Conservation (phyloP, 2,113 vertebrate species). For the Lophochroa leadbeateri region DNA sequence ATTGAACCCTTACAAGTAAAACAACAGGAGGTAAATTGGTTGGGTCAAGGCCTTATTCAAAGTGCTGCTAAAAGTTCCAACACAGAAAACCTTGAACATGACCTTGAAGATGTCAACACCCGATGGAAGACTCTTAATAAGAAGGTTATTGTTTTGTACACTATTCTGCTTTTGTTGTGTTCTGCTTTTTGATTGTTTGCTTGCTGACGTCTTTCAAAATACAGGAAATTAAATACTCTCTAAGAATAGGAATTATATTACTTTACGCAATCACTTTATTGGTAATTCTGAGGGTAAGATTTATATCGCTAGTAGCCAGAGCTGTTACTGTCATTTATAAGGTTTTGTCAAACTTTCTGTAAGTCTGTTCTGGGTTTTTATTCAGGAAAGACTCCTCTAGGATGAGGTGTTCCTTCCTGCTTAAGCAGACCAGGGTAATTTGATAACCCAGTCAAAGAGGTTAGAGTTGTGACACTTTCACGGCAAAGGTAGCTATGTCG, state of each 20-base stretch:
- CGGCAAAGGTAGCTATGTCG: neutral
- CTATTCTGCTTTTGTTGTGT: neutral
- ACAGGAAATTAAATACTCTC: constrained; percentile 47
- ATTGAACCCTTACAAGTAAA: constrained; percentile 90
- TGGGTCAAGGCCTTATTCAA: constrained; percentile 94
- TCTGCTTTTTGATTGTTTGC: neutral
- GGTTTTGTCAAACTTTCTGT: neutral
- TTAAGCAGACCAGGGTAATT: neutral
- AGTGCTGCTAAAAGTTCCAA: constrained; percentile 87
- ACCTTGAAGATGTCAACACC: constrained; percentile 86
- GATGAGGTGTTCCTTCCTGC: neutral
- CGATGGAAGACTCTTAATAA: constrained; percentile 97
- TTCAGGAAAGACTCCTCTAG: neutral
- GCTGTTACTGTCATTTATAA: neutral
- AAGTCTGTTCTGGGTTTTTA: neutral
- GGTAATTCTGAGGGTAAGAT: neutral
- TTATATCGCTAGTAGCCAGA: neutral
- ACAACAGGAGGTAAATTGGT: constrained; percentile 89
- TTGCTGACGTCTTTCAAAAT: neutral
- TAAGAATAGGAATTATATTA: neutral
- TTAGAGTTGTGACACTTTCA: neutral
- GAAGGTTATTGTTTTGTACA: constrained; percentile 79
- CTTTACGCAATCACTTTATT: neutral
- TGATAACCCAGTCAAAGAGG: neutral
- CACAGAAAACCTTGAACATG: constrained; percentile 85